phyloP scores from a whole-genome alignment of 2,797 vertebrate species.

The Balearica regulorum region DNA sequence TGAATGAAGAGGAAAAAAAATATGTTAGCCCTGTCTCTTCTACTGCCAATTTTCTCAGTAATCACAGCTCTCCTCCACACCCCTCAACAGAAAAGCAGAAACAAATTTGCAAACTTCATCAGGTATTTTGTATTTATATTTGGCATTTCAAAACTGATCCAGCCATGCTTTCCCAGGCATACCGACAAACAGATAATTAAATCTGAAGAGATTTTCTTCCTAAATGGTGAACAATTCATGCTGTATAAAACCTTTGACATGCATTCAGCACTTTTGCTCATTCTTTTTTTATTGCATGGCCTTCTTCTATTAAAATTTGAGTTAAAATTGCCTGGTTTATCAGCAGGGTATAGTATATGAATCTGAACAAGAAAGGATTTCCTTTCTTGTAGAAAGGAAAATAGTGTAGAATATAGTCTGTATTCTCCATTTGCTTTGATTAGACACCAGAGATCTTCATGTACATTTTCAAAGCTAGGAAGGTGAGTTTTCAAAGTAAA shows the following conservation, averaged over 20 bases:
- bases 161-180: background rate
- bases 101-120: background rate
- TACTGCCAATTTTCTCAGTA: background rate
- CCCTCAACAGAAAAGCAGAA: background rate
- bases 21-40: background rate
- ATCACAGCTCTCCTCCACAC: background rate
- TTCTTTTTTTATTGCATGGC: background rate
- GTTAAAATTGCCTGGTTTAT: background rate
- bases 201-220: background rate
- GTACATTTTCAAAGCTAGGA: background rate
- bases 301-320: background rate
- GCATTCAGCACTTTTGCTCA: background rate
- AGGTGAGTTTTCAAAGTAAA: background rate
- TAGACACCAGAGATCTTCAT: background rate
- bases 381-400: background rate
- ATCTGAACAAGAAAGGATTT: background rate
- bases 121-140: background rate
- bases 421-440: background rate
- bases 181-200: background rate
- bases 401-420: background rate
- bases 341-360: background rate
- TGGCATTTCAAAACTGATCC: background rate
- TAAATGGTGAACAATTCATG: background rate
- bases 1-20: background rate
- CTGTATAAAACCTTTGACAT: background rate